Percentiles rank a stretch among this genome's conserved stretches.
Evolutionary conservation across 2,113 vertebrate genomes (phyloP).

Genomic region (Tupaia tana): DNA sequence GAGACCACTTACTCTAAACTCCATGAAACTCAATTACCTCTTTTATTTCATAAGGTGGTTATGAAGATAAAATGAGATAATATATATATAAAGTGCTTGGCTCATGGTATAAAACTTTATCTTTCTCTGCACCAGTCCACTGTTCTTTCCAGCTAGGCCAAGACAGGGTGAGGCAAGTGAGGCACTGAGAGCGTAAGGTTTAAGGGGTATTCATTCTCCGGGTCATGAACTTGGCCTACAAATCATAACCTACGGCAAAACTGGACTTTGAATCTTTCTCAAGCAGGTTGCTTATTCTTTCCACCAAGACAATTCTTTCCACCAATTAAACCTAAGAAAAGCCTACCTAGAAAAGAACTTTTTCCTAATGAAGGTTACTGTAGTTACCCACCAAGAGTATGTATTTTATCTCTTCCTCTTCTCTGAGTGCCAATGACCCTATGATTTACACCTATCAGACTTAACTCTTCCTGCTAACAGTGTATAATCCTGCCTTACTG

Average conservation of each 20-base stretch:
- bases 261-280: background rate
- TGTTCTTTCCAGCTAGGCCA: background rate
- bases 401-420: background rate
- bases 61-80: background rate
- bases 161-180: background rate
- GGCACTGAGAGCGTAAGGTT: background rate
- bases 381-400: background rate
- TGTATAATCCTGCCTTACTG: background rate
- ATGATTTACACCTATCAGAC: slow-evolving; percentile 8
- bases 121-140: background rate
- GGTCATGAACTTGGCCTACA: background rate
- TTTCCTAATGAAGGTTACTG: background rate
- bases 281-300: background rate
- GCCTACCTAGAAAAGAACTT: background rate
- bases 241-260: background rate
- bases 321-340: background rate
- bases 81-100: background rate
- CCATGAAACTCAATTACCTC: background rate
- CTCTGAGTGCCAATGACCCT: background rate
- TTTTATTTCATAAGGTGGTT: background rate
- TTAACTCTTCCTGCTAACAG: background rate
- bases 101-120: background rate
- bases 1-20: background rate
- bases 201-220: background rate
- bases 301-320: background rate